A percentile compares a stretch with the other conserved stretches of the same genome.
These are phyloP conservation scores for Littorina saxatilis DNA, from an alignment of 1,140 invertebrate genomes.

Conservation along the genomic window DNA sequence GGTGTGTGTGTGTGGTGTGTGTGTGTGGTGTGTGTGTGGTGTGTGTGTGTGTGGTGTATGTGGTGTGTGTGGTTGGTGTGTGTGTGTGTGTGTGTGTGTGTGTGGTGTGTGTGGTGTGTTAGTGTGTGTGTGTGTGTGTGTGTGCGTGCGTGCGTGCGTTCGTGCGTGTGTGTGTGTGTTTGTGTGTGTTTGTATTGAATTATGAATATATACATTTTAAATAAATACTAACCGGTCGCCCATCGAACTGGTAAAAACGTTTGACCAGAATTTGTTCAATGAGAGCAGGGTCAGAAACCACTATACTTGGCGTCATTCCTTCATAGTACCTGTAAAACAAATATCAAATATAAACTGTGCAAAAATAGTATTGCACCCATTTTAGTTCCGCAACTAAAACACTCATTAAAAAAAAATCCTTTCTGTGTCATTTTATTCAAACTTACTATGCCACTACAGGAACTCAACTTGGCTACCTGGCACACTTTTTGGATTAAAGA, in stretches of 20 bases:
- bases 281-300: conserved; percentile 65
- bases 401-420: neutral
- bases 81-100: conserved; percentile 10
- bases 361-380: too few species aligned
- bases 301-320: conserved; percentile 61
- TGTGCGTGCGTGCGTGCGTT: conserved; percentile 14
- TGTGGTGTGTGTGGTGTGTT: conserved; percentile 6
- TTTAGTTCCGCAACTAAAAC: neutral
- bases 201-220: neutral
- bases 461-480: neutral
- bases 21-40: too few species aligned
- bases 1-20: too few species aligned
- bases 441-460: neutral
- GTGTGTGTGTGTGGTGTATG: too few species aligned
- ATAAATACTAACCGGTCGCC: conserved; percentile 53
- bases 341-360: too few species aligned
- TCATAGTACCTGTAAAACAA: conserved; percentile 59
- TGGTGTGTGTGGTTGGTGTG: neutral
- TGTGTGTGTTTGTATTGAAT: neutral
- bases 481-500: too few species aligned
- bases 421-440: too few species aligned
- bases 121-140: conserved; percentile 16
- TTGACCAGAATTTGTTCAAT: conserved; percentile 65
- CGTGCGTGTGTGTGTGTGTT: neutral
- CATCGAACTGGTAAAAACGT: conserved; percentile 64